Conservation (phyloP, 53 echinoderm and acorn worm species). For the Glandiceps talaboti region DNA sequence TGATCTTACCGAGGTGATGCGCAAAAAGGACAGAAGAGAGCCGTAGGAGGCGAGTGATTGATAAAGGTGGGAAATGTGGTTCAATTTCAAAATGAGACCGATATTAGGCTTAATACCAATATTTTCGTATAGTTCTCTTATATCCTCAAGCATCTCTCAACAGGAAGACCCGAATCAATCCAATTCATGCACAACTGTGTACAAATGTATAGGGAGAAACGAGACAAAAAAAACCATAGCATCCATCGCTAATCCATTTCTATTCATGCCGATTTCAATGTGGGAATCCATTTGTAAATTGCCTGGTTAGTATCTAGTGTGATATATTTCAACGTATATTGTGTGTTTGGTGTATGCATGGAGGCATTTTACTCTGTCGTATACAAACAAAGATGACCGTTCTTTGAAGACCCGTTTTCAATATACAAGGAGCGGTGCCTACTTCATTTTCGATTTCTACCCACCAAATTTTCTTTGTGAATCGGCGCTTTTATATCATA, state of each 20-base stretch:
- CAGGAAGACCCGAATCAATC: background rate
- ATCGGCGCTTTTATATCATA: too few species aligned
- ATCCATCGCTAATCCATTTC: background rate
- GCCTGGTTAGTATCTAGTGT: background rate
- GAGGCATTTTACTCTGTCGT: background rate
- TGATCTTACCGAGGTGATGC: background rate
- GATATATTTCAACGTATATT: background rate
- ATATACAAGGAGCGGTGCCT: too few species aligned
- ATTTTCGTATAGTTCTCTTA: background rate
- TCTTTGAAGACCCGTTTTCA: background rate
- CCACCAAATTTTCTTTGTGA: too few species aligned
- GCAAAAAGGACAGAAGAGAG: background rate
- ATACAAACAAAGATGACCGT: background rate
- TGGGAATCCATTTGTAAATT: background rate
- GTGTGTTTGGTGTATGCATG: background rate
- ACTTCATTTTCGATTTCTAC: too few species aligned
- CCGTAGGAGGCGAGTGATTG: background rate
- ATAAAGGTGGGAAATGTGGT: background rate
- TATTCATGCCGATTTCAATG: background rate
- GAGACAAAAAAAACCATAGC: background rate
- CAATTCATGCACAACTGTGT: background rate
- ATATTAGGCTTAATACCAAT: background rate
- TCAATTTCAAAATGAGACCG: background rate
- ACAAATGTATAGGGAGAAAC: background rate
- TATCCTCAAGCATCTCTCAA: background rate